Evolutionary conservation across 2,113 vertebrate species (phyloP).

Genomic region (Odocoileus hemionus): DNA sequence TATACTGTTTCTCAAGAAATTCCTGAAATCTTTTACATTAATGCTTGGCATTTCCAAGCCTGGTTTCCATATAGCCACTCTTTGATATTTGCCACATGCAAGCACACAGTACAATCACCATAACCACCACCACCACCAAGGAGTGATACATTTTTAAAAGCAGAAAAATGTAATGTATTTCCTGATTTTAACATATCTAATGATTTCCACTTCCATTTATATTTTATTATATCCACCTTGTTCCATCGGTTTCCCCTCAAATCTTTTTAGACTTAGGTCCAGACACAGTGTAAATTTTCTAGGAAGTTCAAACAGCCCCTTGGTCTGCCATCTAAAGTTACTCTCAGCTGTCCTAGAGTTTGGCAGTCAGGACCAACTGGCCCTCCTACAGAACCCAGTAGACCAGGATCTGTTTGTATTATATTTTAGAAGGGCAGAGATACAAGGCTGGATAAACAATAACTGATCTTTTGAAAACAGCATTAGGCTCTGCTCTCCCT

Average conservation of each 20-base stretch:
- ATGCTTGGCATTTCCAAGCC: neutral
- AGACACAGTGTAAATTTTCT: neutral
- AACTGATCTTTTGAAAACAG: constrained; percentile 42
- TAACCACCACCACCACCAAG: neutral
- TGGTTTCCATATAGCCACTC: neutral
- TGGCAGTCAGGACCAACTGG: neutral
- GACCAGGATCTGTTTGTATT: neutral
- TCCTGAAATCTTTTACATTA: neutral
- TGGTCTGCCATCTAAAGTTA: accelerated
- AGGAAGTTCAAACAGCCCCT: neutral
- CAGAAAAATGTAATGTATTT: neutral
- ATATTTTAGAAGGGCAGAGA: neutral
- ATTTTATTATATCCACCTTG: neutral
- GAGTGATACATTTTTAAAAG: neutral
- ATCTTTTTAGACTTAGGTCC: neutral
- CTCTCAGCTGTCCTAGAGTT: neutral
- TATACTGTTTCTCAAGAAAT: neutral
- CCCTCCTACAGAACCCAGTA: neutral
- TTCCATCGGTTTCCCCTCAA: neutral
- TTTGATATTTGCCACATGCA: neutral
- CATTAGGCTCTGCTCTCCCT: neutral
- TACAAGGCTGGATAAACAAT: constrained; percentile 9
- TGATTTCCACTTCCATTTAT: neutral
- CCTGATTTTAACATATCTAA: neutral
- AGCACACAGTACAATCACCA: neutral